Evolutionary conservation across 2,797 vertebrate species (phyloP).

Genomic region (Pseudocheirus occidentalis): DNA sequence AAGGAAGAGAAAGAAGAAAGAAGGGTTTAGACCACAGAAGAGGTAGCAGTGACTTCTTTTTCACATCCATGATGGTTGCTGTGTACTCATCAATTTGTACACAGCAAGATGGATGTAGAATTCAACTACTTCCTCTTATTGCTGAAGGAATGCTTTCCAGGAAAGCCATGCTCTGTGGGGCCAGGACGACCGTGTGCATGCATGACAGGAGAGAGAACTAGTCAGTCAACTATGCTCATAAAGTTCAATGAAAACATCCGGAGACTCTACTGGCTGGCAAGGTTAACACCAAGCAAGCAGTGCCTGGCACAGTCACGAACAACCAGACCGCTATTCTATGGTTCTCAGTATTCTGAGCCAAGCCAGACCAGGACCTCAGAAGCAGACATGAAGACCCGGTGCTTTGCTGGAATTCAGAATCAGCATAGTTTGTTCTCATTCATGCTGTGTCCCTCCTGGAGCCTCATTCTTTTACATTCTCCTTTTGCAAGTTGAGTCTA

Average conservation of each 20-base stretch:
- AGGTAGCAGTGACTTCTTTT: background rate
- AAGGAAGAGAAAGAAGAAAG: background rate
- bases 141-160: background rate
- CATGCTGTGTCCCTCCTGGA: background rate
- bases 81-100: background rate
- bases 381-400: background rate
- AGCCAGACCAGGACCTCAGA: background rate
- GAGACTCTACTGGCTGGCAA: conserved; percentile 12
- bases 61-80: background rate
- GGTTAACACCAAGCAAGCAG: background rate
- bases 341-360: background rate
- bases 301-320: background rate
- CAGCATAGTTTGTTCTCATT: background rate
- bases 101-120: background rate
- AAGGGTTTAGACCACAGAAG: background rate
- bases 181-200: background rate
- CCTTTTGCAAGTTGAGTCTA: background rate
- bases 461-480: background rate
- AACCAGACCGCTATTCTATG: background rate
- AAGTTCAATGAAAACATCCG: conserved; percentile 33
- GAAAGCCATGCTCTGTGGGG: conserved; percentile 18
- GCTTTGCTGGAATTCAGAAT: background rate
- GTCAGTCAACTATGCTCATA: background rate
- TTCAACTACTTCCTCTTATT: conserved; percentile 7
- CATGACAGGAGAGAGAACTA: background rate